phyloP scores from a whole-genome alignment of 2,797 vertebrate species.

The Margarornis squamiger region DNA sequence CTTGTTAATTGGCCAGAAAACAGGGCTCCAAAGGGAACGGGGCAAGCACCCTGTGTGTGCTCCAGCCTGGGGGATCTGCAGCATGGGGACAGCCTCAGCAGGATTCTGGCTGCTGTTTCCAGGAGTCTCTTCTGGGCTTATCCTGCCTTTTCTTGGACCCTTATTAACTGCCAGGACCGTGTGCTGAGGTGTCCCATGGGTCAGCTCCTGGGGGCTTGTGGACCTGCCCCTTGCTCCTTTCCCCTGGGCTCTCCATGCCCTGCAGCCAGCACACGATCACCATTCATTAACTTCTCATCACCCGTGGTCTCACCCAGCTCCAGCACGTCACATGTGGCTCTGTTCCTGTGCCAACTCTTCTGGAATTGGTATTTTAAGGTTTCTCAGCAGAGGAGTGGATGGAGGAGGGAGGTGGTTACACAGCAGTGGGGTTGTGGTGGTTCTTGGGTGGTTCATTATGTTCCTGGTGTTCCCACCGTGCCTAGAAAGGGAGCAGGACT shows the following conservation, averaged over 20 bases:
- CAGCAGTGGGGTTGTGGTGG: neutral
- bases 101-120: neutral
- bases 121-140: neutral
- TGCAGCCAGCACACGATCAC: neutral
- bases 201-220: neutral
- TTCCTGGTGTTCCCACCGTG: neutral
- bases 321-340: neutral
- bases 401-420: neutral
- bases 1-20: neutral
- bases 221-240: neutral
- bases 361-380: neutral
- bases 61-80: neutral
- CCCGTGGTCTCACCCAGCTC: rapidly evolving
- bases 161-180: rapidly evolving
- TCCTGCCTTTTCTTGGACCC: neutral
- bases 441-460: neutral
- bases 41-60: neutral
- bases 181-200: neutral
- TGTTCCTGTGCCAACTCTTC: neutral
- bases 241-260: neutral
- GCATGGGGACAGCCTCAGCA: too few relatives aligned
- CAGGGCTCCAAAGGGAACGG: neutral
- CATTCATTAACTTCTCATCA: neutral
- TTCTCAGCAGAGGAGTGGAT: neutral
- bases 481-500: neutral